Conservation (phyloP, 1,140 invertebrate species). For the Physella acuta region DNA sequence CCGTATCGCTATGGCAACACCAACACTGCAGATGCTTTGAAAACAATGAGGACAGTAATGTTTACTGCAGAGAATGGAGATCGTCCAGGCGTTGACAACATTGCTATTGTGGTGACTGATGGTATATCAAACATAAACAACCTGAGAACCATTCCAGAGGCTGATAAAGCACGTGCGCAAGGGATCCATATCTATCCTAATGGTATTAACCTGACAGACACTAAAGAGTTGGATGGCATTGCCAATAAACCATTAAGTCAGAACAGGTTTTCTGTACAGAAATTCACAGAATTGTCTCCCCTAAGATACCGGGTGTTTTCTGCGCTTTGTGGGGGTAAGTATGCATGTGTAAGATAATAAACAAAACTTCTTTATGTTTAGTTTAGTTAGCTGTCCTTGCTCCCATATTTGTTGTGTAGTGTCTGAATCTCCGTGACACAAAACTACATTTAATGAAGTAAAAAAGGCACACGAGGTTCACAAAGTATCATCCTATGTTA, state of each 20-base stretch:
- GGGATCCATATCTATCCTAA: constrained; percentile 8
- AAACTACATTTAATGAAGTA: too few species aligned
- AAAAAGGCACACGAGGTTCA: too few species aligned
- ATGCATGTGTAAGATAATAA: too few species aligned
- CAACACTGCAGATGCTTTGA: too few species aligned
- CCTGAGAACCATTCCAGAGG: constrained; percentile 5
- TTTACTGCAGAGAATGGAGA: too few species aligned
- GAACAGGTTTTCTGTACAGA: constrained; percentile 1
- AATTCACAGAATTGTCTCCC: background rate
- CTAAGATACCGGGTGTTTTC: constrained; percentile 6
- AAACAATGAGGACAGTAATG: too few species aligned
- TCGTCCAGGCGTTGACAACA: too few species aligned
- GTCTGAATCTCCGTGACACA: too few species aligned
- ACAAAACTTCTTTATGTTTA: background rate
- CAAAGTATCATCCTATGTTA: constrained; percentile 4
- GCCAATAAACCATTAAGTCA: background rate
- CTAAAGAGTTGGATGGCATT: too few species aligned
- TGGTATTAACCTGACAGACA: constrained; percentile 5
- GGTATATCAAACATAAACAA: constrained; percentile 9
- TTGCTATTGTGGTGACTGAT: constrained; percentile 13
- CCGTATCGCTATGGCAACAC: too few species aligned
- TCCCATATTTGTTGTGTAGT: too few species aligned
- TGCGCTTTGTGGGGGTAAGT: background rate
- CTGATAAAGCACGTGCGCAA: constrained; percentile 2
- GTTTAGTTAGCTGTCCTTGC: too few species aligned